phyloP scores from a whole-genome alignment of 2,888 invertebrate species.

The Peribatodes rhomboidaria region DNA sequence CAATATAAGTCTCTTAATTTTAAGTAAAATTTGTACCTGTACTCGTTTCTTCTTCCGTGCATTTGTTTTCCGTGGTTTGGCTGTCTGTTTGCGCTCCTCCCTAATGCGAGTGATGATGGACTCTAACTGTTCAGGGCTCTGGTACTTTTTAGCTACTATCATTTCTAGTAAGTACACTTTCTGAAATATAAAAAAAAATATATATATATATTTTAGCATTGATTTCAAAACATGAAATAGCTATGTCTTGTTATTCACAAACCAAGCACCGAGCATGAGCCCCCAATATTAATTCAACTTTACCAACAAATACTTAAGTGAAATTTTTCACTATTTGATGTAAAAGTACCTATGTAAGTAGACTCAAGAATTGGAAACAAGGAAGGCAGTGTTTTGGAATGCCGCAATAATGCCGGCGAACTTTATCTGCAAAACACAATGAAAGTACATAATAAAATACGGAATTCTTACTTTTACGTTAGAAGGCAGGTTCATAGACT shows the following conservation, averaged over 20 bases:
- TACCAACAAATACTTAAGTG: too few species aligned
- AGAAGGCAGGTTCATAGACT: constrained; percentile 68
- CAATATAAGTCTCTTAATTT: background rate
- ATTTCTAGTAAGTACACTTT: constrained; percentile 70
- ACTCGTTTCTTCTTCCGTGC: constrained; percentile 49
- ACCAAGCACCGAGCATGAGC: too few species aligned
- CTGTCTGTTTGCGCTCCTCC: constrained; percentile 57
- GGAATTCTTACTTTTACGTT: constrained; percentile 65
- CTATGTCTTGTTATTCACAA: background rate
- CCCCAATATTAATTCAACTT: too few species aligned
- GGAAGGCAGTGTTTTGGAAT: too few species aligned
- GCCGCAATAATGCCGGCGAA: constrained; percentile 1
- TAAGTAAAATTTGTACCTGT: constrained; percentile 51
- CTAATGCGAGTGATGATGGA: constrained; percentile 61
- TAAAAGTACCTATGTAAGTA: too few species aligned
- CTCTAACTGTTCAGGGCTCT: constrained; percentile 55
- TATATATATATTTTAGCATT: too few species aligned
- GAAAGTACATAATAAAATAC: background rate
- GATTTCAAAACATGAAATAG: too few species aligned
- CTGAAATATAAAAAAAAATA: constrained; percentile 54
- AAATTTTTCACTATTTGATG: too few species aligned
- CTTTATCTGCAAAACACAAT: background rate
- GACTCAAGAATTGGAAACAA: too few species aligned
- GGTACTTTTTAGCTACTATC: constrained; percentile 67
- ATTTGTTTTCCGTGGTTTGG: constrained; percentile 49